Conservation (phyloP, 2,888 invertebrate species). For the Parasteatoda lunata region DNA sequence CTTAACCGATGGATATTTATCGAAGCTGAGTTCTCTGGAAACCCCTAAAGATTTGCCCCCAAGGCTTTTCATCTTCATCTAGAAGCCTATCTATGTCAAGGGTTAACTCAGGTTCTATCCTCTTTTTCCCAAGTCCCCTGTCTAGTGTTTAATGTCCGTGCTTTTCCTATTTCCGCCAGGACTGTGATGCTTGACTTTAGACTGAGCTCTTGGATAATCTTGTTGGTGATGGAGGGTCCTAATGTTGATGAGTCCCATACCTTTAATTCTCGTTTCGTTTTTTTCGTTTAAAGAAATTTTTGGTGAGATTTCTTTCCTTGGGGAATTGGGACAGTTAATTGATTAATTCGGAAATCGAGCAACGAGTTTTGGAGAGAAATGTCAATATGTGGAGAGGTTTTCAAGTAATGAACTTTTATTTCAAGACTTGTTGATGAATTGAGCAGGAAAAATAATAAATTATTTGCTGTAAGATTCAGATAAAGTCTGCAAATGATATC, state of each 20-base stretch:
- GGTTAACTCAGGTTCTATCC: slow-evolving; percentile 37
- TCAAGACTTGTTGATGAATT: too few relatives aligned
- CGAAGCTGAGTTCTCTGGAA: slow-evolving; percentile 57
- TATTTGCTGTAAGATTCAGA: too few relatives aligned
- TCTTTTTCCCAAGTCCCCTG: slow-evolving; percentile 35
- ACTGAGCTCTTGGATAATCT: slow-evolving; percentile 40
- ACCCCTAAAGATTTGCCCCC: slow-evolving; percentile 49
- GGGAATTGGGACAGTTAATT: too few relatives aligned
- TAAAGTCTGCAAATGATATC: too few relatives aligned
- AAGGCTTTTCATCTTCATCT: slow-evolving; percentile 66
- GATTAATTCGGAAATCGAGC: too few relatives aligned
- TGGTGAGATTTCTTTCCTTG: too few relatives aligned
- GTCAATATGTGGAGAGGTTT: too few relatives aligned
- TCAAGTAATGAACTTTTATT: too few relatives aligned
- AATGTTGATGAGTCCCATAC: not conserved
- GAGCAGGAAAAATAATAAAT: too few relatives aligned
- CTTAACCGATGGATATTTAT: slow-evolving; percentile 67
- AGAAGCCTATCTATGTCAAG: slow-evolving; percentile 60
- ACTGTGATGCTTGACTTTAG: slow-evolving; percentile 39
- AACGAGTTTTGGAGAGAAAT: too few relatives aligned
- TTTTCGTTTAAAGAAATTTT: too few relatives aligned
- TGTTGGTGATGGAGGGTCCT: slow-evolving; percentile 31
- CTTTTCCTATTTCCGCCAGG: slow-evolving; percentile 37
- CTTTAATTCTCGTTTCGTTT: not conserved
- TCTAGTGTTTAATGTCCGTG: slow-evolving; percentile 59